Percentiles rank a stretch among this genome's conserved stretches.
These are phyloP conservation scores for Copidosoma aretas DNA, from an alignment of 2,888 invertebrate genomes.

Conservation along the genomic window DNA sequence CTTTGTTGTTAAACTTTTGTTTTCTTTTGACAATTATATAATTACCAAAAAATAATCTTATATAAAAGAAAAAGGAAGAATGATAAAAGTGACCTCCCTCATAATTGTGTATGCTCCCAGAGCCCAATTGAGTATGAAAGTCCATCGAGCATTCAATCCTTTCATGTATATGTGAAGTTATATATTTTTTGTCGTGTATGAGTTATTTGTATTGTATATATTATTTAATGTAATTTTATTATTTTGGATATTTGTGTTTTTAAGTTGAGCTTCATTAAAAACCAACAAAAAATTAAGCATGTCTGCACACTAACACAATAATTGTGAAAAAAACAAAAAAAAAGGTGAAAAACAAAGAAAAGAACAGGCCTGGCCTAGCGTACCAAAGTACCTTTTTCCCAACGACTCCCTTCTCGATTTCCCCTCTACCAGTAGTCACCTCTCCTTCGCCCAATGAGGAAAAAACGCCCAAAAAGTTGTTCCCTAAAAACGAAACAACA, in stretches of 20 bases:
- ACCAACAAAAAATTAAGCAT: conserved; percentile 48
- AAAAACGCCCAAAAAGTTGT: conserved; percentile 21
- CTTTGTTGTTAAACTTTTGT: conserved; percentile 40
- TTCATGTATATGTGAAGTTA: conserved; percentile 38
- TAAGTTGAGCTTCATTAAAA: conserved; percentile 7
- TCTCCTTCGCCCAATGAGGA: background rate
- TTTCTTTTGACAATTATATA: conserved; percentile 18
- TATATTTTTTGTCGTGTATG: conserved; percentile 31
- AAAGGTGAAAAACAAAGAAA: background rate
- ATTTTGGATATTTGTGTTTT: conserved; percentile 18
- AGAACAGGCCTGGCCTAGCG: conserved; percentile 61
- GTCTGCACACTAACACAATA: conserved; percentile 53
- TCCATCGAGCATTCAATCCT: conserved; percentile 38
- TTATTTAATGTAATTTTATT: conserved; percentile 41
- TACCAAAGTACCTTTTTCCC: conserved; percentile 56
- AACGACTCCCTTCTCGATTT: conserved; percentile 40
- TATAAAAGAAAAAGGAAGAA: conserved; percentile 9
- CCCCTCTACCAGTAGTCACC: no score
- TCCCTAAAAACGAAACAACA: conserved; percentile 27
- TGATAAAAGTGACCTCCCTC: conserved; percentile 5
- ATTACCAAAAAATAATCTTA: conserved; percentile 1
- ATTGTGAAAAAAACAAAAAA: conserved; percentile 32
- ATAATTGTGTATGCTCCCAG: conserved; percentile 28
- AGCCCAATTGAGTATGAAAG: conserved; percentile 32
- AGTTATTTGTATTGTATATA: conserved; percentile 40